Evolutionary conservation across 2,113 vertebrate species (phyloP).

Genomic region (Gadus macrocephalus): DNA sequence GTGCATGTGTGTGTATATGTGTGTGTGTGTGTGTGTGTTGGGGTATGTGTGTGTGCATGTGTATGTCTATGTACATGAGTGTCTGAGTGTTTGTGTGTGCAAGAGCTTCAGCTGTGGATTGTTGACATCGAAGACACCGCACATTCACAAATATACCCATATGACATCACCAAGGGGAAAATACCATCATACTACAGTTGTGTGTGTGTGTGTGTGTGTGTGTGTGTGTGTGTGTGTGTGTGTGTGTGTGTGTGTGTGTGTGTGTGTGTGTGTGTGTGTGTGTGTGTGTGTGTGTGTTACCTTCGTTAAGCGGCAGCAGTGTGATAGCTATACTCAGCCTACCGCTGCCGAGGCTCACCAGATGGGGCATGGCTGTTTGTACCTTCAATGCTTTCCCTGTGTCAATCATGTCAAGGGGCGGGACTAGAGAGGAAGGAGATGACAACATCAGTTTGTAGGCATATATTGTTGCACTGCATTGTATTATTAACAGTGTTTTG

Average conservation of each 20-base stretch:
- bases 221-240: slow-evolving; percentile 1
- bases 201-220: not conserved
- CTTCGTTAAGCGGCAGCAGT: slow-evolving; percentile 76
- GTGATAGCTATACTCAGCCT: slow-evolving; percentile 78
- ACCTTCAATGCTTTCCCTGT: slow-evolving; percentile 76
- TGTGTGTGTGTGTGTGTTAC: slow-evolving; percentile 46
- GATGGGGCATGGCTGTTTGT: slow-evolving; percentile 72
- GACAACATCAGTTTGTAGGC: not conserved
- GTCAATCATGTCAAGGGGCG: slow-evolving; percentile 73
- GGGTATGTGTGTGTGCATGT: no score
- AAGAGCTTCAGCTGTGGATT: slow-evolving; percentile 21
- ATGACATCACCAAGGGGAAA: slow-evolving; percentile 5
- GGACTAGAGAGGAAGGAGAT: slow-evolving; percentile 46
- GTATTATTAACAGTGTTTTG: no score
- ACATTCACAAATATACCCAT: not conserved
- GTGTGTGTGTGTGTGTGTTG: no score
- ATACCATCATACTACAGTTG: not conserved
- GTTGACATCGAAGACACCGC: slow-evolving; percentile 14
- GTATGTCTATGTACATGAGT: no score
- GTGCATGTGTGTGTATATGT: no score
- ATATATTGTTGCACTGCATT: not conserved
- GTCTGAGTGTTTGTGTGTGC: not conserved
- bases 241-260: not conserved
- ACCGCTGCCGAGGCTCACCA: slow-evolving; percentile 78
- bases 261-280: not conserved